Evolutionary conservation across 2,797 vertebrate species (phyloP).

Genomic region (Phrynocephalus guinanensis): DNA sequence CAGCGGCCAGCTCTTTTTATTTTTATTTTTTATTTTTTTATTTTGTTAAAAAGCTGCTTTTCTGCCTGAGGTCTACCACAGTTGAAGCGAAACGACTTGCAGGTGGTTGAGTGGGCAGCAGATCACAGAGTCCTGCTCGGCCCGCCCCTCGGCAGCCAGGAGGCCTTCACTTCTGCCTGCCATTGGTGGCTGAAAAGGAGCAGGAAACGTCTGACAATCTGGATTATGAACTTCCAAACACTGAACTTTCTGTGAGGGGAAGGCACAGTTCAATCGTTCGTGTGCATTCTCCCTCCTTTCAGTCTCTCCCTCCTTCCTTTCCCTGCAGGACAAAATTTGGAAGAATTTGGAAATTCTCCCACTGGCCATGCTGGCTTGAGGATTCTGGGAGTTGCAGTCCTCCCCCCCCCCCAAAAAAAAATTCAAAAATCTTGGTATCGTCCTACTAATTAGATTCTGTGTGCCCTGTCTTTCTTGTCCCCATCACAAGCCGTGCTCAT

Average conservation of each 20-base stretch:
- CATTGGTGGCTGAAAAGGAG: slow-evolving; percentile 73
- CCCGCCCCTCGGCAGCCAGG: slow-evolving; percentile 69
- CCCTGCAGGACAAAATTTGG: slow-evolving; percentile 47
- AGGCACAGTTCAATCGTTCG: slow-evolving; percentile 61
- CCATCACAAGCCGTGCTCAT: no score
- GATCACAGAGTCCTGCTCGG: slow-evolving; percentile 72
- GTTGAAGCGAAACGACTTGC: slow-evolving; percentile 79
- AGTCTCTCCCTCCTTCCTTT: neutral
- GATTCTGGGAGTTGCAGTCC: neutral
- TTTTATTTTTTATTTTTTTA: no score
- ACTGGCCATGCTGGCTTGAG: neutral
- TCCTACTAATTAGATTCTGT: slow-evolving; percentile 46
- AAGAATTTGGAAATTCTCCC: slow-evolving; percentile 14
- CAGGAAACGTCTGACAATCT: slow-evolving; percentile 77
- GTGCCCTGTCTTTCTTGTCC: neutral
- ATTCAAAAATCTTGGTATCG: neutral
- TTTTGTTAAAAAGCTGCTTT: slow-evolving; percentile 58
- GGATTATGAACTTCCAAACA: slow-evolving; percentile 74
- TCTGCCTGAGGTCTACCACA: slow-evolving; percentile 77
- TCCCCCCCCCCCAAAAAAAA: neutral
- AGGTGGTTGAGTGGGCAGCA: slow-evolving; percentile 76
- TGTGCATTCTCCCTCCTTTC: no score
- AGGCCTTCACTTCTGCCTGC: slow-evolving; percentile 76
- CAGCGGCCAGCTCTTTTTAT: slow-evolving; percentile 58
- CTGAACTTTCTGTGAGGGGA: slow-evolving; percentile 73